Percentiles rank a stretch among this genome's conserved stretches.
phyloP scores from a whole-genome alignment of 2,113 vertebrate genomes.

The Dryoscopus gambensis region DNA sequence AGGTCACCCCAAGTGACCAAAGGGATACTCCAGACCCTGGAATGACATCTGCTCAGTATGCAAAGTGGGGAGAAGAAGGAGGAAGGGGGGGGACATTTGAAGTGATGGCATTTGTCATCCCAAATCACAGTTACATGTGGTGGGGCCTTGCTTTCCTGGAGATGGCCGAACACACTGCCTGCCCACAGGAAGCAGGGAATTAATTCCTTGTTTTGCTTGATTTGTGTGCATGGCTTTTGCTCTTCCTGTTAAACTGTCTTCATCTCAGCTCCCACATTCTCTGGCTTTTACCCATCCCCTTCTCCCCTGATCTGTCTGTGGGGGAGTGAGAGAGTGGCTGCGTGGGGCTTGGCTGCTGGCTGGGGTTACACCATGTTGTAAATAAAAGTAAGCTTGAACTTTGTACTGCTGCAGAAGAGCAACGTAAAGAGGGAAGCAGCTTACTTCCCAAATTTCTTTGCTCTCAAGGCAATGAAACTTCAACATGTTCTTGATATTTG shows the following conservation, averaged over 20 bases:
- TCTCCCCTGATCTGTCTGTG: accelerated
- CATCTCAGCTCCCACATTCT: background rate
- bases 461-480: background rate
- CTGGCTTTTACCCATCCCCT: background rate
- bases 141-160: background rate
- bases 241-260: background rate
- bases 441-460: background rate
- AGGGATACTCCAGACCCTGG: background rate
- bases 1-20: background rate
- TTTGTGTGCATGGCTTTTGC: background rate
- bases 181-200: background rate
- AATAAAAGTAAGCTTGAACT: background rate
- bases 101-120: background rate
- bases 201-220: background rate
- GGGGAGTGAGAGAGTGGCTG: too few relatives aligned
- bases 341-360: background rate
- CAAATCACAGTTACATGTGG: accelerated
- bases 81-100: background rate
- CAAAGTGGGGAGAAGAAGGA: background rate
- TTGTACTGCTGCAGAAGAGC: accelerated
- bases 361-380: background rate
- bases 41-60: background rate
- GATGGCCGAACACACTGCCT: background rate
- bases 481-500: background rate
- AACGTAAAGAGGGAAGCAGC: background rate